Conservation (phyloP, 2,113 vertebrate species). For the Delphinapterus leucas region DNA sequence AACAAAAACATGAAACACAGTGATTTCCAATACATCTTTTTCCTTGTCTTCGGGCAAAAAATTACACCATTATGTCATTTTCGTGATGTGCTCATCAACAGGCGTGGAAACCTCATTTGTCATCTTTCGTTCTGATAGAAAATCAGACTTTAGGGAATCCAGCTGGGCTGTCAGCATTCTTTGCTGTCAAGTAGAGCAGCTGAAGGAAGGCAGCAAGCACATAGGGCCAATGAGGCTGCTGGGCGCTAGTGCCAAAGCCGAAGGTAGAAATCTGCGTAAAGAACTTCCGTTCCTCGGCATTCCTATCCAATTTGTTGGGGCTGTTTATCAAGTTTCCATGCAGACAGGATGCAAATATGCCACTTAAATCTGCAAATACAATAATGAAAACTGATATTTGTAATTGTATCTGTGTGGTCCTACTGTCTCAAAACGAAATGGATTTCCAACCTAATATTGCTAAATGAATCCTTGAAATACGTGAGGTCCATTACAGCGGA, state of each 20-base stretch:
- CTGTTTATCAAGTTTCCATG: slow-evolving; percentile 63
- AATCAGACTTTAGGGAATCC: slow-evolving; percentile 68
- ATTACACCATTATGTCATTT: slow-evolving; percentile 69
- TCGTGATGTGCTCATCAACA: slow-evolving; percentile 67
- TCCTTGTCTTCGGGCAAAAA: slow-evolving; percentile 53
- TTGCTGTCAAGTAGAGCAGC: slow-evolving; percentile 71
- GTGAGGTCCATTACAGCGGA: slow-evolving; percentile 30
- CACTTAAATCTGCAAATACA: slow-evolving; percentile 76
- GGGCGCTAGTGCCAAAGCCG: neutral
- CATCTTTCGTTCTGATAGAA: slow-evolving; percentile 71
- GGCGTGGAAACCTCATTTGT: slow-evolving; percentile 80
- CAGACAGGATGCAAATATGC: slow-evolving; percentile 75
- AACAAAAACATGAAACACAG: slow-evolving; percentile 63
- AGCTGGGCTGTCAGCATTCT: slow-evolving; percentile 65
- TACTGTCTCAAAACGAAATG: slow-evolving; percentile 76
- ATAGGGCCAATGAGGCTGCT: slow-evolving; percentile 40
- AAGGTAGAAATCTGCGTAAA: neutral
- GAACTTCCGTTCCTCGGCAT: neutral
- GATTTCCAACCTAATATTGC: slow-evolving; percentile 70
- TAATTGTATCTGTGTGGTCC: slow-evolving; percentile 75
- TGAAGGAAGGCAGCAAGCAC: slow-evolving; percentile 53
- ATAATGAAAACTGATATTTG: slow-evolving; percentile 81
- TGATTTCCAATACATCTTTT: slow-evolving; percentile 63
- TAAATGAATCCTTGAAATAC: slow-evolving; percentile 75
- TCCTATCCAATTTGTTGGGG: slow-evolving; percentile 58